Conservation (phyloP, 2,113 vertebrate species). For the Lucifuga dentata region DNA sequence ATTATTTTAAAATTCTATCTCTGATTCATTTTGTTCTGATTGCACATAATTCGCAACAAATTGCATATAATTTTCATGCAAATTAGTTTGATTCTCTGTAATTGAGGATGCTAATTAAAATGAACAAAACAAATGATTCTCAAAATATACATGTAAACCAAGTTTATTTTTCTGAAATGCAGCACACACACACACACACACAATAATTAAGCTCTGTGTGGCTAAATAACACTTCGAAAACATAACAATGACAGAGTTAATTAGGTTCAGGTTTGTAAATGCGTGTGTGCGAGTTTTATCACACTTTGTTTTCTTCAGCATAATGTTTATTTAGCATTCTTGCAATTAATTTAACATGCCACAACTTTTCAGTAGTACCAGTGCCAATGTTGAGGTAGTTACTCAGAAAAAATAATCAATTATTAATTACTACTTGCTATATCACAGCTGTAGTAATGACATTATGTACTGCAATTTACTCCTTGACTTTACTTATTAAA, state of each 20-base stretch:
- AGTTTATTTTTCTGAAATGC: conserved; percentile 21
- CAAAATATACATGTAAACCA: conserved; percentile 8
- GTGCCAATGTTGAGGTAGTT: not conserved
- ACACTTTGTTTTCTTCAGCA: conserved; percentile 12
- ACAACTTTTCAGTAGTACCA: not conserved
- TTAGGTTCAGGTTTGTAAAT: conserved; percentile 31
- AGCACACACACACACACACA: conserved; percentile 6
- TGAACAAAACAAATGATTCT: conserved; percentile 22
- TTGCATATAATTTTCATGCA: conserved; percentile 48
- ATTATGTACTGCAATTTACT: not conserved
- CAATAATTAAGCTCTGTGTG: conserved; percentile 1
- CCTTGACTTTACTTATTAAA: too few species aligned
- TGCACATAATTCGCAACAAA: conserved; percentile 37
- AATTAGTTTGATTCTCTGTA: conserved; percentile 27
- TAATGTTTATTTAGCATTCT: conserved; percentile 2
- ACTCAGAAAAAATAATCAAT: too few species aligned
- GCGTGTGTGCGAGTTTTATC: conserved; percentile 10
- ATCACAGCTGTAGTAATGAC: not conserved
- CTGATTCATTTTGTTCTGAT: conserved; percentile 31
- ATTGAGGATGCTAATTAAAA: conserved; percentile 36
- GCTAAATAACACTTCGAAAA: conserved; percentile 23
- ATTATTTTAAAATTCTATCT: conserved; percentile 12
- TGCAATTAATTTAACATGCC: conserved; percentile 10
- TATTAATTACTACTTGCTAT: not conserved
- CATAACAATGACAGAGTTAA: conserved; percentile 43